Conservation (phyloP, 2,888 invertebrate genomes). For the Meteorus colon region DNA sequence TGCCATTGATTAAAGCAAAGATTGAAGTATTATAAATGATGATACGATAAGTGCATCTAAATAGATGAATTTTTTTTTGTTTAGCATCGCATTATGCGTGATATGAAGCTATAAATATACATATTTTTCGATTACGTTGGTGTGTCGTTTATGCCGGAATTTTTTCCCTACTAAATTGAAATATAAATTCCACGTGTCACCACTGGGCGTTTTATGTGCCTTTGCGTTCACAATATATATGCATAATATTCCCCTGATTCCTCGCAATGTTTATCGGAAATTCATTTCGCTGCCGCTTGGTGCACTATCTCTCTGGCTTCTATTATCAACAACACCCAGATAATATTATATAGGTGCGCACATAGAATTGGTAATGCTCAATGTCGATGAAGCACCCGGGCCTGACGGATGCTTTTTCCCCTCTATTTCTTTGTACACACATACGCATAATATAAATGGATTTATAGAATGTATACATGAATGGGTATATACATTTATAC, state of each 20-base stretch:
- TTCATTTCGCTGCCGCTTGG: conserved; percentile 48
- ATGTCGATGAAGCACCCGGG: conserved; percentile 35
- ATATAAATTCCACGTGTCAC: conserved; percentile 52
- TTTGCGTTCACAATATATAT: conserved; percentile 39
- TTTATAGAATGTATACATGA: not conserved
- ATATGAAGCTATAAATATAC: not conserved
- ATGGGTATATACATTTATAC: not conserved
- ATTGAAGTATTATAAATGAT: not conserved
- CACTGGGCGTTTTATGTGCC: conserved; percentile 38
- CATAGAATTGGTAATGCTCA: conserved; percentile 44
- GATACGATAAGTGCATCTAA: too few relatives aligned
- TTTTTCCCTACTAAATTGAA: conserved; percentile 48
- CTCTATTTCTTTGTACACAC: not conserved
- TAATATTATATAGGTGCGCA: conserved; percentile 41
- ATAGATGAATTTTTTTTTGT: not conserved
- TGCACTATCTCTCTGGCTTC: conserved; percentile 14
- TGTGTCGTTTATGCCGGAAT: conserved; percentile 34
- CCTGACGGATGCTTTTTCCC: conserved; percentile 31
- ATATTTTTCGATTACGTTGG: not conserved
- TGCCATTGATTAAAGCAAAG: not conserved
- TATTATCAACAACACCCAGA: not conserved
- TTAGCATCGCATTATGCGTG: not conserved
- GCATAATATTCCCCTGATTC: conserved; percentile 42
- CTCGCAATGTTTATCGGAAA: conserved; percentile 56
- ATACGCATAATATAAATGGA: conserved; percentile 5